A percentile compares a stretch with the other conserved stretches of the same genome.
Evolutionary conservation across 2,888 invertebrate genomes (phyloP).

Genomic region (Gymnocheta viridis): DNA sequence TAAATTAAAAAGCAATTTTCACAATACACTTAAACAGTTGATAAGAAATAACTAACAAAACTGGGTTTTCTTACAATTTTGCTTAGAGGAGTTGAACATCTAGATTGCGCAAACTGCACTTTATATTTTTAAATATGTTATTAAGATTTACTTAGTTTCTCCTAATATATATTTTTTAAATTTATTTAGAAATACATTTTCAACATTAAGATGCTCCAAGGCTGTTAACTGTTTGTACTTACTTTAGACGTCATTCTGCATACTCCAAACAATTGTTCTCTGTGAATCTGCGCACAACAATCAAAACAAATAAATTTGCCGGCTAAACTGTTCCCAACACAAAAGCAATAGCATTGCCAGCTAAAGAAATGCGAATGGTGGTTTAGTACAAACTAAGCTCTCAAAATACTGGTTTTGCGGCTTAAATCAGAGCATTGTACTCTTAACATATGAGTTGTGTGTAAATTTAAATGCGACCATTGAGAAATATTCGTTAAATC

Average conservation of each 20-base stretch:
- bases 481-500: conserved; percentile 32
- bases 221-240: conserved; percentile 47
- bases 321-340: conserved; percentile 68
- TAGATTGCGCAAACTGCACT: too few relatives aligned
- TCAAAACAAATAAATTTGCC: conserved; percentile 70
- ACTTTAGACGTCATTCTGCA: too few relatives aligned
- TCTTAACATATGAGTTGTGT: conserved; percentile 32
- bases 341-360: conserved; percentile 54
- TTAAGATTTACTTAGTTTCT: not conserved
- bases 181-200: too few relatives aligned
- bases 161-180: not conserved
- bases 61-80: too few relatives aligned
- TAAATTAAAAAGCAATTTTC: too few relatives aligned
- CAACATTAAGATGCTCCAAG: conserved; percentile 9
- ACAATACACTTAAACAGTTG: too few relatives aligned
- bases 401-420: conserved; percentile 55
- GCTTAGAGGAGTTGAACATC: too few relatives aligned
- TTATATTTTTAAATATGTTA: too few relatives aligned
- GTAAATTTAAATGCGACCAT: conserved; percentile 20
- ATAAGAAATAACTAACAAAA: too few relatives aligned
- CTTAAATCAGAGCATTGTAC: conserved; percentile 48
- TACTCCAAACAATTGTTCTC: not conserved
- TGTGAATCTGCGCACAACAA: conserved; percentile 60
- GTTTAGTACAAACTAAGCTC: conserved; percentile 53
- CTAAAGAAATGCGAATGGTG: not conserved